Evolutionary conservation across 2,113 vertebrate species (phyloP).

Genomic region (Lagenorhynchus albirostris): DNA sequence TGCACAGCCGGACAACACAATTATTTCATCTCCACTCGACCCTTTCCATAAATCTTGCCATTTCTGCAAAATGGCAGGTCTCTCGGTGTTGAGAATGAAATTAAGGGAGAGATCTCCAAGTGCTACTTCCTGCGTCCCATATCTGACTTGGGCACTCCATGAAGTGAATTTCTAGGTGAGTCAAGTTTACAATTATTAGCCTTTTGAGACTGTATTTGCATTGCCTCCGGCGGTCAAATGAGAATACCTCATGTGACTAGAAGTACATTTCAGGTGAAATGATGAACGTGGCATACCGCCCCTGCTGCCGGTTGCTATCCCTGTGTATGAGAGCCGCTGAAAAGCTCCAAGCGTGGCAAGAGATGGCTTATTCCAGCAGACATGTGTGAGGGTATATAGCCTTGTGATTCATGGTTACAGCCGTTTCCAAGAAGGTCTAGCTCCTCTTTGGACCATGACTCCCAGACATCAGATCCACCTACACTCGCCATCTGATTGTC

Average conservation of each 20-base stretch:
- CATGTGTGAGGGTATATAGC: rapidly evolving
- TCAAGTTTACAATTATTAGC: too few species aligned
- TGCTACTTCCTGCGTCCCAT: background rate
- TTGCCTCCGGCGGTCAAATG: background rate
- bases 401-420: rapidly evolving
- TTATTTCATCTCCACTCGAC: background rate
- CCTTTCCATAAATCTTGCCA: background rate
- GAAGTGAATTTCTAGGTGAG: background rate
- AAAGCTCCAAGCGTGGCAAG: background rate
- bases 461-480: background rate
- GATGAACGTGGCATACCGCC: background rate
- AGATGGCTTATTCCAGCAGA: too few species aligned
- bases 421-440: background rate
- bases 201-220: background rate
- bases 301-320: rapidly evolving
- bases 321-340: rapidly evolving
- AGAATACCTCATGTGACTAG: background rate
- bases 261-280: background rate
- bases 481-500: rapidly evolving
- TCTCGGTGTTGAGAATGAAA: background rate
- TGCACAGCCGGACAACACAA: rapidly evolving
- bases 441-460: background rate
- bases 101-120: background rate
- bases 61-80: background rate
- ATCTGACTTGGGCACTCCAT: rapidly evolving